Percentiles rank a stretch among this genome's conserved stretches.
Evolutionary conservation across 2,888 invertebrate species (phyloP).

Genomic region (Lapara coniferarum): DNA sequence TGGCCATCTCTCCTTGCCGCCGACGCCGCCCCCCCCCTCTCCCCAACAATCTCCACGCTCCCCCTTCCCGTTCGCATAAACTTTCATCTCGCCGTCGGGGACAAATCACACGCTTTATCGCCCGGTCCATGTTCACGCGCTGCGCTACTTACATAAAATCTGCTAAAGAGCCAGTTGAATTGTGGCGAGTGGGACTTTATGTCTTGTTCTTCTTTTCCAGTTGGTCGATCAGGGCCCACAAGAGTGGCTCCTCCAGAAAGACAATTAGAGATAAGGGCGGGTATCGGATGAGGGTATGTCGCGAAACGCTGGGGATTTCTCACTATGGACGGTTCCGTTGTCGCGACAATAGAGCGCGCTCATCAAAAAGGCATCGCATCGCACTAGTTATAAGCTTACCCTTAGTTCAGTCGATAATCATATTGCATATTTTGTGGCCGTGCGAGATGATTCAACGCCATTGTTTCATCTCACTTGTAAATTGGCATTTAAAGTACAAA

Average conservation of each 20-base stretch:
- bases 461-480: conserved; percentile 79
- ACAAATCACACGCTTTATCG: conserved; percentile 74
- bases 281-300: conserved; percentile 79
- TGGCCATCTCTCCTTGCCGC: conserved; percentile 44
- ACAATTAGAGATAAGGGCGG: conserved; percentile 81
- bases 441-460: conserved; percentile 74
- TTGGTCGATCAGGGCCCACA: conserved; percentile 84
- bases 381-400: conserved; percentile 80
- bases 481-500: conserved; percentile 84
- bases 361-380: conserved; percentile 83
- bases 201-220: conserved; percentile 84
- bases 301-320: conserved; percentile 81
- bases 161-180: conserved; percentile 64
- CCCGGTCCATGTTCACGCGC: conserved; percentile 80
- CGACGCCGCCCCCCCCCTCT: conserved; percentile 55
- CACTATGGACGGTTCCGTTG: conserved; percentile 80
- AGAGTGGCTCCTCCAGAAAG: conserved; percentile 84
- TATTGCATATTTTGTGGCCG: conserved; percentile 72
- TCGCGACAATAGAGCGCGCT: conserved; percentile 74
- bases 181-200: conserved; percentile 81
- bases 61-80: conserved; percentile 42
- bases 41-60: conserved; percentile 43
- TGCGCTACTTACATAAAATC: conserved; percentile 76
- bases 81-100: conserved; percentile 71
- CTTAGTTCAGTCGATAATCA: conserved; percentile 69